Percentiles rank a stretch among this genome's conserved stretches.
Evolutionary conservation across 2,113 vertebrate species (phyloP).

Genomic region (Tragelaphus strepsiceros): DNA sequence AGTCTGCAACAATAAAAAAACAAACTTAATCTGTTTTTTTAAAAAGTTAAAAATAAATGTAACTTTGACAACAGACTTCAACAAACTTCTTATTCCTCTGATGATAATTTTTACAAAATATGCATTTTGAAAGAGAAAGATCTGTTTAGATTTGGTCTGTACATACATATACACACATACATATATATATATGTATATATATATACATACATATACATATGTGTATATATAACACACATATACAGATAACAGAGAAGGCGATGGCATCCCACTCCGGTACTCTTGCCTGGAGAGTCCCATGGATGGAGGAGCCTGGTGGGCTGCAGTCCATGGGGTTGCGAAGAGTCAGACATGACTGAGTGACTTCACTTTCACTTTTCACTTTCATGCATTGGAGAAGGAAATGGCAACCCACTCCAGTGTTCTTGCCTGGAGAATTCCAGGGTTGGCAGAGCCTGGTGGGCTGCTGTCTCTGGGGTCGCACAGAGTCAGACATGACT

Average conservation of each 20-base stretch:
- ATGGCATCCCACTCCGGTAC: too few relatives aligned
- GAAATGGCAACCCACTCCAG: too few relatives aligned
- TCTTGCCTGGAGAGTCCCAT: too few relatives aligned
- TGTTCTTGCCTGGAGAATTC: too few relatives aligned
- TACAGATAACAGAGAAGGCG: background rate
- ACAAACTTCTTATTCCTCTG: background rate
- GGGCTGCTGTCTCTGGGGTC: too few relatives aligned
- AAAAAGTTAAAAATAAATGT: slow-evolving; percentile 63
- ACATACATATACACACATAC: background rate
- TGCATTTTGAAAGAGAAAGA: background rate
- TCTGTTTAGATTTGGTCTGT: background rate
- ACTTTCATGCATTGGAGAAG: too few relatives aligned
- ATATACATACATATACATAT: background rate
- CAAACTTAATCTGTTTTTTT: slow-evolving; percentile 48
- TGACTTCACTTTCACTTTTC: too few relatives aligned
- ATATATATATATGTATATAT: background rate
- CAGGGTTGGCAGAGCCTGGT: too few relatives aligned
- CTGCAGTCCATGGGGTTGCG: too few relatives aligned
- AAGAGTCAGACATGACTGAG: too few relatives aligned
- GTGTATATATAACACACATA: background rate
- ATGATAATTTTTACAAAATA: slow-evolving; percentile 29
- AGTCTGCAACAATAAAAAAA: slow-evolving; percentile 69
- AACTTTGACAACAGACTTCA: slow-evolving; percentile 40
- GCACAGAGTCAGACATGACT: too few relatives aligned
- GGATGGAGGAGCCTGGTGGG: too few relatives aligned